These are phyloP conservation scores for Ormyrus pomaceus DNA, from an alignment of 2,888 invertebrate genomes.

Conservation along the genomic window DNA sequence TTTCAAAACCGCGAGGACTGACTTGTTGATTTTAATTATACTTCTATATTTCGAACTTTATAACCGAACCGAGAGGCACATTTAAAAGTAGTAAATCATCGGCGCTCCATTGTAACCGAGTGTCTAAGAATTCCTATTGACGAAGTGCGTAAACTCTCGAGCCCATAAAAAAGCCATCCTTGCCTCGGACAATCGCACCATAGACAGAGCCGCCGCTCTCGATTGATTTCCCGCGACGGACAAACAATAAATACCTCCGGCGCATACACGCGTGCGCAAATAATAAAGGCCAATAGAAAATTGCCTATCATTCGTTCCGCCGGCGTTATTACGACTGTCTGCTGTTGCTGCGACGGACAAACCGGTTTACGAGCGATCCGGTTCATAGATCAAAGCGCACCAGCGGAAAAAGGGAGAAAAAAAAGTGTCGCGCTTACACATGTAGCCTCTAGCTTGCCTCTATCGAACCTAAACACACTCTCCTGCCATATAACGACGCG, in stretches of 20 bases:
- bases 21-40: too few relatives aligned
- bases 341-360: not conserved
- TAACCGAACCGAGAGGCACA: too few relatives aligned
- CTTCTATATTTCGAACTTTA: too few relatives aligned
- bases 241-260: conserved; percentile 22
- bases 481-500: not conserved
- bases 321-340: conserved; percentile 37
- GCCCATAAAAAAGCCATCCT: not conserved
- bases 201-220: not conserved
- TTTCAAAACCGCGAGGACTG: too few relatives aligned
- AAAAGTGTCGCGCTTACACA: conserved; percentile 39
- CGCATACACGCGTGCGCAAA: not conserved
- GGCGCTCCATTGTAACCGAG: not conserved
- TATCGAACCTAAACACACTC: conserved; percentile 24
- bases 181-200: not conserved
- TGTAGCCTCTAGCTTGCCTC: not conserved
- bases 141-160: conserved; percentile 1
- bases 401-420: not conserved
- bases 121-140: conserved; percentile 9
- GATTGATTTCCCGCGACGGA: conserved; percentile 38
- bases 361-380: conserved; percentile 54
- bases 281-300: conserved; percentile 46
- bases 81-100: too few relatives aligned
- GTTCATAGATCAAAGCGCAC: conserved; percentile 45
- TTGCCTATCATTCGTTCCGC: conserved; percentile 33